Evolutionary conservation across 2,113 vertebrate genomes (phyloP).

Genomic region (Tiliqua scincoides): DNA sequence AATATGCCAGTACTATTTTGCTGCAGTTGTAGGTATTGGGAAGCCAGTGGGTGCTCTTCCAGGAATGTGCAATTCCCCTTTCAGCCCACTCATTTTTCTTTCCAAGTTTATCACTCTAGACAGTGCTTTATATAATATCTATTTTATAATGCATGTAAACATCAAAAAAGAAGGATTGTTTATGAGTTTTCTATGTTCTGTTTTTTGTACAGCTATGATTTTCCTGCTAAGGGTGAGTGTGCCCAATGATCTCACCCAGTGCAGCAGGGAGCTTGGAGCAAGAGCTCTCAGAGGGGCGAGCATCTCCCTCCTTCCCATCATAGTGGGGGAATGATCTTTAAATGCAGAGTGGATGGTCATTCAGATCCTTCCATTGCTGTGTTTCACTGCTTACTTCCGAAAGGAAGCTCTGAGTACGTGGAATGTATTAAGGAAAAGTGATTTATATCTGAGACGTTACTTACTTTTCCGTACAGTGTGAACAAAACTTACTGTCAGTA

Average conservation of each 20-base stretch:
- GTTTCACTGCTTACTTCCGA: background rate
- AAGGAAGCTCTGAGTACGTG: background rate
- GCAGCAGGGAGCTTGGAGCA: background rate
- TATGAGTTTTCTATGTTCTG: background rate
- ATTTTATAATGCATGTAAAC: background rate
- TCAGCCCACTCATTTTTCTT: background rate
- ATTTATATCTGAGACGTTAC: background rate
- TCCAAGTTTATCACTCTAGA: background rate
- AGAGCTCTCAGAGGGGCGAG: background rate
- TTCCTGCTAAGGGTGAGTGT: background rate
- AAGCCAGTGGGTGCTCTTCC: background rate
- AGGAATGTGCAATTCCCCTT: background rate
- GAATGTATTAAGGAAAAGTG: background rate
- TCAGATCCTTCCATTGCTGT: background rate
- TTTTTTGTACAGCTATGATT: background rate
- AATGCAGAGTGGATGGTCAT: background rate
- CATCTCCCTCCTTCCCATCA: background rate
- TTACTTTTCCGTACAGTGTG: background rate
- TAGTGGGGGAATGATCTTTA: background rate
- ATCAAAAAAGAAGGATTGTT: background rate
- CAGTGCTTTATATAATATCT: background rate
- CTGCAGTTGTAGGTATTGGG: background rate
- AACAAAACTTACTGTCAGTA: background rate
- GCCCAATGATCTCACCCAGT: background rate
- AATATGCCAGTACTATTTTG: background rate